Evolutionary conservation across 2,888 invertebrate genomes (phyloP).

Genomic region (Drosophila cyrtoloma): DNA sequence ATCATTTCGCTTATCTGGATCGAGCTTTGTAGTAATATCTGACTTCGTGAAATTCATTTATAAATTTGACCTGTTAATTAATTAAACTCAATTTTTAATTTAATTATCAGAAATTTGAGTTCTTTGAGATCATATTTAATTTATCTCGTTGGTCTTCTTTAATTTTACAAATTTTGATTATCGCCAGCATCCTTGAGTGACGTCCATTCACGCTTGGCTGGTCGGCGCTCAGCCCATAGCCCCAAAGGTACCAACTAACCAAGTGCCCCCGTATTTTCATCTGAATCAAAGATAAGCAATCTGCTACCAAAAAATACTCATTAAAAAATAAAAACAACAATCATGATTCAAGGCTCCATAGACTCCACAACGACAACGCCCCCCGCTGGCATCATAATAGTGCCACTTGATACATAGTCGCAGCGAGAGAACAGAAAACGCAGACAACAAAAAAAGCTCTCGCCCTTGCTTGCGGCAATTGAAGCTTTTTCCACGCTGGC

Average conservation of each 20-base stretch:
- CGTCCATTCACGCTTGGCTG: conserved; percentile 60
- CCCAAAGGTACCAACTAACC: conserved; percentile 7
- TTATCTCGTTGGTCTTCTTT: background rate
- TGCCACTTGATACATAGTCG: background rate
- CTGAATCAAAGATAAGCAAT: conserved; percentile 65
- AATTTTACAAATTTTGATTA: conserved; percentile 14
- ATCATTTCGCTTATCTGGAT: background rate
- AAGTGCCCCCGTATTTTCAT: conserved; percentile 66
- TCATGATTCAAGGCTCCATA: conserved; percentile 61
- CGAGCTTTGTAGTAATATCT: background rate
- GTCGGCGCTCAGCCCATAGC: conserved; percentile 6
- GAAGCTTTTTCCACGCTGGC: conserved; percentile 54
- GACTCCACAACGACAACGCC: conserved; percentile 24
- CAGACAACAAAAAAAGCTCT: conserved; percentile 43
- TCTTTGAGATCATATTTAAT: conserved; percentile 18
- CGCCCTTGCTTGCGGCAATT: conserved; percentile 49
- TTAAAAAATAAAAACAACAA: conserved; percentile 48
- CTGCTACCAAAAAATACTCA: conserved; percentile 65
- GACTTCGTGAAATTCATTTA: background rate
- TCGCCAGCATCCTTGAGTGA: conserved; percentile 63
- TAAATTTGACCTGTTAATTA: background rate
- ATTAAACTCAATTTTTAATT: background rate
- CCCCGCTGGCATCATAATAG: conserved; percentile 33
- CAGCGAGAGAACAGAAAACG: conserved; percentile 17
- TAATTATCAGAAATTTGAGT: background rate